Conservation (phyloP, 2,888 invertebrate genomes). For the Parnassius apollo region DNA sequence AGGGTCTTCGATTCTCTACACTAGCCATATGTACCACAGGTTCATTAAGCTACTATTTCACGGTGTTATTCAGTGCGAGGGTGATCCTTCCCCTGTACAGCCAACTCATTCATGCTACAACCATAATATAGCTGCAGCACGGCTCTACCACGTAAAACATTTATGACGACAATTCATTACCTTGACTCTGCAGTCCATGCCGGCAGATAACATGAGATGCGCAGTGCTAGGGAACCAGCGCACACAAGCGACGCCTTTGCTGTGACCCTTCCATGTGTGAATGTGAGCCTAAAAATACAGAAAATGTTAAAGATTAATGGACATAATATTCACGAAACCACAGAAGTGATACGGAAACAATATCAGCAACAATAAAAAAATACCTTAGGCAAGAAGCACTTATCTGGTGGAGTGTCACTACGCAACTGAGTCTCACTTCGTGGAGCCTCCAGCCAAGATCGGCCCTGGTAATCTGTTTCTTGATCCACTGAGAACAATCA, state of each 20-base stretch:
- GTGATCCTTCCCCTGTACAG: too few relatives aligned
- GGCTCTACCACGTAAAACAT: too few relatives aligned
- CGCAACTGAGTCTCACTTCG: conserved; percentile 84
- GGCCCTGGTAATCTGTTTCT: conserved; percentile 96
- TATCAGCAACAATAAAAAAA: background rate
- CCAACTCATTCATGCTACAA: too few relatives aligned
- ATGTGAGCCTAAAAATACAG: conserved; percentile 84
- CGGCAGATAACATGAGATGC: conserved; percentile 95
- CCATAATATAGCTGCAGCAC: too few relatives aligned
- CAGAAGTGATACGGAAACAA: background rate
- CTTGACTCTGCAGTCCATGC: conserved; percentile 98
- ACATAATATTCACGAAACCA: too few relatives aligned
- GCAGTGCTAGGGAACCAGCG: conserved; percentile 97
- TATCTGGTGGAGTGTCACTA: conserved; percentile 91
- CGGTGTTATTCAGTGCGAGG: too few relatives aligned
- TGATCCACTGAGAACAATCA: conserved; percentile 88
- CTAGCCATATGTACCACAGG: too few relatives aligned
- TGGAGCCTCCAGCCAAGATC: conserved; percentile 96
- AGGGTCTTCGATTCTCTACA: too few relatives aligned
- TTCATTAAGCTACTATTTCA: too few relatives aligned
- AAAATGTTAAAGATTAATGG: too few relatives aligned
- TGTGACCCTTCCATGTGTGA: conserved; percentile 98
- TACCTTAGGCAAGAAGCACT: conserved; percentile 96
- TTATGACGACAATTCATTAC: conserved; percentile 39
- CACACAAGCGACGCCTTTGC: conserved; percentile 96